phyloP scores from a whole-genome alignment of 2,888 invertebrate genomes.

The Lasioglossum morio region DNA sequence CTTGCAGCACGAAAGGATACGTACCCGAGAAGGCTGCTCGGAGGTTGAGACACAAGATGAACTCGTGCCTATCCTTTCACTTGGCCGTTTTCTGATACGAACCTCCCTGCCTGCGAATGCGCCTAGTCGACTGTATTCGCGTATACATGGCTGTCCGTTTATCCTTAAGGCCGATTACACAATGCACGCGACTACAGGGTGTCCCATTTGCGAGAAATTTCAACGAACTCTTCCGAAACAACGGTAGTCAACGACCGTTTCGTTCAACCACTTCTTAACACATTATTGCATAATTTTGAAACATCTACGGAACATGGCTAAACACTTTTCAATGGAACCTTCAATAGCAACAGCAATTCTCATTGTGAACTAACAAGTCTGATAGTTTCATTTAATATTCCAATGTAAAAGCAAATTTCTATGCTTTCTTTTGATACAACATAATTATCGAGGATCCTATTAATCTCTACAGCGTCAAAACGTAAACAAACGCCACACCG shows the following conservation, averaged over 20 bases:
- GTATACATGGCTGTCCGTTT: constrained; percentile 48
- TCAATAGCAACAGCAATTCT: too few species aligned
- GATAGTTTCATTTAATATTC: too few species aligned
- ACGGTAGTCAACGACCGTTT: neutral
- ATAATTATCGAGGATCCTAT: too few species aligned
- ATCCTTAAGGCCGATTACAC: constrained; percentile 66
- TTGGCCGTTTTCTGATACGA: constrained; percentile 72
- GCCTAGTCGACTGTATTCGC: constrained; percentile 12
- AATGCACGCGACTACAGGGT: constrained; percentile 52
- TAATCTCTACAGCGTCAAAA: too few species aligned
- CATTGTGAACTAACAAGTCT: too few species aligned
- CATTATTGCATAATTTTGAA: too few species aligned
- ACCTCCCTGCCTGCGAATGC: constrained; percentile 63
- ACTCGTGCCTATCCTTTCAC: constrained; percentile 77
- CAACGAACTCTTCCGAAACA: constrained; percentile 18
- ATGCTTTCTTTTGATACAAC: too few species aligned
- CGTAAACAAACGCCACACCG: too few species aligned
- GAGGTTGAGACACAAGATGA: constrained; percentile 73
- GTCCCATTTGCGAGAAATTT: constrained; percentile 42
- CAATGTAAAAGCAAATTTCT: too few species aligned
- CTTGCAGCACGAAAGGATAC: constrained; percentile 57
- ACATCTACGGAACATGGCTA: too few species aligned
- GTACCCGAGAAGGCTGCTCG: constrained; percentile 59
- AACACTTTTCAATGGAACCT: too few species aligned
- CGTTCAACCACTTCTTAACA: neutral